Evolutionary conservation across 2,797 vertebrate species (phyloP), one percentile per base, ranked within the genome.

Genomic region (Nannoperca obscura): DNA sequence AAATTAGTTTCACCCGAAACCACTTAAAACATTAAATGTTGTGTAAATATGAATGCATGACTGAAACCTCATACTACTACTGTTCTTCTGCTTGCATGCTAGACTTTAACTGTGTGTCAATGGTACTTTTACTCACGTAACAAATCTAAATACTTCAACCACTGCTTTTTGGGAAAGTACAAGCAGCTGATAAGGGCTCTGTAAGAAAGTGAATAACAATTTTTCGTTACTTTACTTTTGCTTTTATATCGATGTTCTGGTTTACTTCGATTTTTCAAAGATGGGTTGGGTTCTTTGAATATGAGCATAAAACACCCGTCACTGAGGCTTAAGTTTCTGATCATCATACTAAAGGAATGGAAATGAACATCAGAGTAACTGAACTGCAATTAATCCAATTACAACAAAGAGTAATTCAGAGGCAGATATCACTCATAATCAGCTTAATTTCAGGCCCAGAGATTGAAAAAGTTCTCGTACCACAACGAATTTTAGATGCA

Each of bases 371-470:
- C 64, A 46, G 70, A 76, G 60, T n/a, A 74, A 68, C 50, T 83
- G 80, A 83, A 74, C 55, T 54, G 71, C 44, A 61, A 54, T 66
- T 83, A 83, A 89, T 83, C 71, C 69, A 72, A 70, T 71, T 70
- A 71, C 14, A 80, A 85, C 78, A 86, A 80, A 71, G 65, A 82
- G 42, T 36, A 20, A 71, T 70, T 72, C 59, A 54, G 27, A 74
- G 70, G 76, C 77, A 57, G 49, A 71, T 72, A 81, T 71, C 54
- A 32, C 42, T 75, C 47, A 75, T 76, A 88, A 88, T 89, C 85
- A 85, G 84, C 88, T 89, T 90, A 36, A 84, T 86, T 90, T 88
- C 74, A 85, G 72, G 74, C 72, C n/a, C 12, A 71, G 53, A 68
- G 65, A 82, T 44, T 75, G 61, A 73, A 87, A 81, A 89, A 24